Base-by-base conservation (phyloP, 53 echinoderm and acorn worm species). In the Actinopyga echinites region DNA sequence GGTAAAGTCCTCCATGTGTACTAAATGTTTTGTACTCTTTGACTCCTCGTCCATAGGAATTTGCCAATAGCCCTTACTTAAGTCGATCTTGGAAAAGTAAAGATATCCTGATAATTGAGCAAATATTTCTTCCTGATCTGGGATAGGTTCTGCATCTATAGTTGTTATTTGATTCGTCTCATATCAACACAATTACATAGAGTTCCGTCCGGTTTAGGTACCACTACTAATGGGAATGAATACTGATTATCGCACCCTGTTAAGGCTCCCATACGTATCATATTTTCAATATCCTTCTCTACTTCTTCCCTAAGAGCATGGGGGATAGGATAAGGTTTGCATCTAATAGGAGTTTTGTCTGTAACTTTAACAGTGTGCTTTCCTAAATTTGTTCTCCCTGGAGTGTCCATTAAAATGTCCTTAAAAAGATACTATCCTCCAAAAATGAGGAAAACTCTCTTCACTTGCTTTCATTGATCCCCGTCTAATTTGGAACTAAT, bases 261-360 rank as follows among this genome's bases (percentile, higher is more conserved):
- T 40, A 65, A 57, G 24, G 56, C 57, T 20, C 38, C 59, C 20
- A 83, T 24, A 19, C 24, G 36, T 5, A 83, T 34, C 84, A 83
- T 69, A 31, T 30, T 83, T 9, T 55, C 30, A 0, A 83, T 69
- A 23, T 83, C 84, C 19, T 83, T 25, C 26, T 40, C 42, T n/a
- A 83, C 69, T 4, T 67, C 69, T 20, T 83, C 69, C 25, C 84
- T 49, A 19, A 83, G 68, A 8, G 84, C 69, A 53, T 83, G 71
- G 6, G 74, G 84, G 25, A 74, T 73, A 3, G 56, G 84, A 25
- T 59, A 56, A 0, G 84, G 84, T 74, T 84, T 84, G 17, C 31
- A 54, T 57, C 32, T 73, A 10, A 42, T 38, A 29, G 40, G 43
- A 8, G 64, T 66, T 2, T 40, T 4, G 22, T 42, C 65, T 0